Conservation (phyloP, 2,113 vertebrate genomes). For the Paralichthys olivaceus region DNA sequence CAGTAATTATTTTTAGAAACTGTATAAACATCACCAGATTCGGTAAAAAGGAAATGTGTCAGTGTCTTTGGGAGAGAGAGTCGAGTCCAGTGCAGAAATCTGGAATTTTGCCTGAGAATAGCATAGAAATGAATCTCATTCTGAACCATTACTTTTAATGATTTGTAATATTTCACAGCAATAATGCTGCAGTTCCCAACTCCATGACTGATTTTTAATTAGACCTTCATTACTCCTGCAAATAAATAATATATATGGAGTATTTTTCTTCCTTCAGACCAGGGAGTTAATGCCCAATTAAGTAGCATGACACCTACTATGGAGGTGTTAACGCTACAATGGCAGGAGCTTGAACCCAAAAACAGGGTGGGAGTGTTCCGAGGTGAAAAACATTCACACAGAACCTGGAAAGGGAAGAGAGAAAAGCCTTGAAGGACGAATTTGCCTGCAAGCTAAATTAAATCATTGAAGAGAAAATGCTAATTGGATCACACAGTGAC, state of each 20-base stretch:
- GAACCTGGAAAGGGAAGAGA: constrained; percentile 24
- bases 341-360: constrained; percentile 3
- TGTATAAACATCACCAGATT: constrained; percentile 9
- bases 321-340: constrained; percentile 14
- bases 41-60: constrained; percentile 5
- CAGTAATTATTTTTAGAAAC: constrained; percentile 21
- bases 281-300: constrained; percentile 33
- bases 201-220: constrained; percentile 66
- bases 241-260: constrained; percentile 49
- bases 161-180: constrained; percentile 67
- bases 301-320: background rate
- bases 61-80: background rate
- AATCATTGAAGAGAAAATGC: constrained; percentile 37
- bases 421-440: constrained; percentile 33
- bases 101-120: constrained; percentile 44
- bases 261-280: constrained; percentile 26
- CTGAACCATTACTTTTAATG: constrained; percentile 73
- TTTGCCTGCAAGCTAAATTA: constrained; percentile 32
- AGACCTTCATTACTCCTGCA: constrained; percentile 48
- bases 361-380: background rate
- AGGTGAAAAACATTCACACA: background rate
- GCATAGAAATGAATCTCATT: constrained; percentile 60
- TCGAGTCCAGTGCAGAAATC: background rate
- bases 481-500: constrained; percentile 48
- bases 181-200: constrained; percentile 44